These are phyloP conservation scores for Eublepharis macularius DNA, from an alignment of 2,113 vertebrate species.

Conservation along the genomic window DNA sequence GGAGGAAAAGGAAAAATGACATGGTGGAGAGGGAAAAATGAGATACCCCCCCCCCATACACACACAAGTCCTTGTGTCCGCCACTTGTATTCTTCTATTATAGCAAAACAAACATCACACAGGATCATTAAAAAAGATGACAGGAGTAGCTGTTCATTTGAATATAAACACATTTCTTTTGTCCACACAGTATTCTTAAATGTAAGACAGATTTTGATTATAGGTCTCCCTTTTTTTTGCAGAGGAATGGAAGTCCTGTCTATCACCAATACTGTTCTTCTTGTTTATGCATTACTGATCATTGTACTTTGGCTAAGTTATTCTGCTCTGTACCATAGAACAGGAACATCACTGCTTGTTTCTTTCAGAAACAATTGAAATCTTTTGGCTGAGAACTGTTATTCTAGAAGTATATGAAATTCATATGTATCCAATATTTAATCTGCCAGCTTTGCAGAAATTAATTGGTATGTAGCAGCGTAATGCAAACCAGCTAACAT, in stretches of 20 bases:
- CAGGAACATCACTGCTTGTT: neutral
- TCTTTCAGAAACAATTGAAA: neutral
- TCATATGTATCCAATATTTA: constrained; percentile 42
- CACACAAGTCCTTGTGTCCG: no score
- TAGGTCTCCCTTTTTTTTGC: neutral
- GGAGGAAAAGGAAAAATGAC: no score
- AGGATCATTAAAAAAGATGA: neutral
- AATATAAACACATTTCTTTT: neutral
- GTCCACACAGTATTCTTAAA: neutral
- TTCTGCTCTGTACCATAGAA: neutral
- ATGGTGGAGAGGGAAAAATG: no score
- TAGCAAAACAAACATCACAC: neutral
- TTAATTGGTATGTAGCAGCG: constrained; percentile 41
- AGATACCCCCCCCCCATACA: no score
- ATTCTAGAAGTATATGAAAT: constrained; percentile 19
- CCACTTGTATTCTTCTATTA: neutral
- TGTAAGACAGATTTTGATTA: neutral
- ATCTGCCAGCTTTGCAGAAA: constrained; percentile 53
- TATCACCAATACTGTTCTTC: neutral
- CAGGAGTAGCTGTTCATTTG: neutral
- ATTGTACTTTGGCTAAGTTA: neutral
- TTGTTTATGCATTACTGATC: neutral
- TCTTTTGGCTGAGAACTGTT: neutral
- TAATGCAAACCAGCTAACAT: constrained; percentile 59
- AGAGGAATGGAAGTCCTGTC: neutral